Conservation (phyloP, 2,888 invertebrate species). For the Thereva nobilitata region DNA sequence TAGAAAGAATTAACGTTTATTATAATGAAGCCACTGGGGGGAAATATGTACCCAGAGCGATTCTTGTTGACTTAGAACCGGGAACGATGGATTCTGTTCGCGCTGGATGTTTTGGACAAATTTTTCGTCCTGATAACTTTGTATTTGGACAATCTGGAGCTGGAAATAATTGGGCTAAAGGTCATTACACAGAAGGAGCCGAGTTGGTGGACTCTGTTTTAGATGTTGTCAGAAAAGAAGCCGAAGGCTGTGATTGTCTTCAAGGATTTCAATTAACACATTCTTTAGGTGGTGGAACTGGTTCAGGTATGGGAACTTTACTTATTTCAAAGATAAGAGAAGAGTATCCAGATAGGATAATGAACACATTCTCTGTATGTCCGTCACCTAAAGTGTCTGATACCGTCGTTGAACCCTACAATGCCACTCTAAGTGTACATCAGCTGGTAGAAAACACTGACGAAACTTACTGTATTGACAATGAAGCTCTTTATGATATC, state of each 20-base stretch:
- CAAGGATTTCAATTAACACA: conserved; percentile 84
- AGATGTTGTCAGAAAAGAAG: conserved; percentile 83
- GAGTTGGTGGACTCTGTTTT: conserved; percentile 84
- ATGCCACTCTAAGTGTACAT: conserved; percentile 86
- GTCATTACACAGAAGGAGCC: conserved; percentile 92
- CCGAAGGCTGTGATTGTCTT: conserved; percentile 51
- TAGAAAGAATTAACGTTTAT: conserved; percentile 94
- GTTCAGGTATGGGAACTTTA: conserved; percentile 86
- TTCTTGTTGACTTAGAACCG: conserved; percentile 93
- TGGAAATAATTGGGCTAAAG: conserved; percentile 60
- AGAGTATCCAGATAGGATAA: conserved; percentile 85
- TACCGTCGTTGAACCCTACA: conserved; percentile 79
- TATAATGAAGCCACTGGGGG: conserved; percentile 93
- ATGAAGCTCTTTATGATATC: conserved; percentile 83
- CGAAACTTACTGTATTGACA: conserved; percentile 90
- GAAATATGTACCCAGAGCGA: conserved; percentile 92
- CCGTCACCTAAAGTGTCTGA: conserved; percentile 79
- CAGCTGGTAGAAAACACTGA: conserved; percentile 90
- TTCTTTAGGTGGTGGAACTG: conserved; percentile 86
- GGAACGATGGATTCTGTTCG: conserved; percentile 98
- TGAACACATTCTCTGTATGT: conserved; percentile 82
- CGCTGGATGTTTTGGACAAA: conserved; percentile 90
- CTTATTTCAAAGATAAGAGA: conserved; percentile 87
- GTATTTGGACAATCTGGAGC: conserved; percentile 88
- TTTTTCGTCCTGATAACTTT: conserved; percentile 95